Conservation (phyloP, 2,113 vertebrate species). For the Chaetodon trifascialis region DNA sequence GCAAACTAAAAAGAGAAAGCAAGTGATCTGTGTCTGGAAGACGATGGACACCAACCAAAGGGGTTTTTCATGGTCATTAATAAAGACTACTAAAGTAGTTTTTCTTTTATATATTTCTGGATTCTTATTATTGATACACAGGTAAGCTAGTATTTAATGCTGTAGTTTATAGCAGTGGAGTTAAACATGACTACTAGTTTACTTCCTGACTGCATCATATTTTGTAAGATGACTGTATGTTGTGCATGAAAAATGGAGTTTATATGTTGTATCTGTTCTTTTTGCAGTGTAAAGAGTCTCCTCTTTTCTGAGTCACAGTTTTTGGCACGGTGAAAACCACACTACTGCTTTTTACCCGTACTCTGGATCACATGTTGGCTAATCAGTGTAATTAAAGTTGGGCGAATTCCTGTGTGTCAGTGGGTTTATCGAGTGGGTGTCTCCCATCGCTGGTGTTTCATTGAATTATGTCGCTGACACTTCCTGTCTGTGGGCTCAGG, state of each 20-base stretch:
- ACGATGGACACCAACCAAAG: no score
- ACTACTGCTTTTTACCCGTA: slow-evolving; percentile 24
- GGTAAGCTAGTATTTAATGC: no score
- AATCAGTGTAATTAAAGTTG: slow-evolving; percentile 71
- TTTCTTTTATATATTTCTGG: neutral
- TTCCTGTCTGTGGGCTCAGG: slow-evolving; percentile 59
- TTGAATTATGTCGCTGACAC: slow-evolving; percentile 46
- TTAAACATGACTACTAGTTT: neutral
- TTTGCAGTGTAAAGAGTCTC: neutral
- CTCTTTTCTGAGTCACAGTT: slow-evolving; percentile 16
- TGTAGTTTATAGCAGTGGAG: neutral
- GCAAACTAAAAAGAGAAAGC: neutral
- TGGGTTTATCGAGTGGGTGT: slow-evolving; percentile 56
- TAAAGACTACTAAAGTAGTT: neutral
- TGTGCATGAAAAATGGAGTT: neutral
- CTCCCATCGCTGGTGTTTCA: slow-evolving; percentile 37
- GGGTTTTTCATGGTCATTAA: neutral
- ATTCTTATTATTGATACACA: neutral
- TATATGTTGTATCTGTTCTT: neutral
- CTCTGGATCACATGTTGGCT: slow-evolving; percentile 50
- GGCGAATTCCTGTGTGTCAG: slow-evolving; percentile 51
- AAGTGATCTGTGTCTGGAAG: neutral
- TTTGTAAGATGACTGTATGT: neutral
- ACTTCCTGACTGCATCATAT: neutral
- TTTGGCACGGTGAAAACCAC: slow-evolving; percentile 27